A percentile compares a stretch with the other conserved stretches of the same genome.
These are phyloP conservation scores for Lepilemur septentrionalis DNA, from an alignment of 2,797 vertebrate species.

Conservation along the genomic window DNA sequence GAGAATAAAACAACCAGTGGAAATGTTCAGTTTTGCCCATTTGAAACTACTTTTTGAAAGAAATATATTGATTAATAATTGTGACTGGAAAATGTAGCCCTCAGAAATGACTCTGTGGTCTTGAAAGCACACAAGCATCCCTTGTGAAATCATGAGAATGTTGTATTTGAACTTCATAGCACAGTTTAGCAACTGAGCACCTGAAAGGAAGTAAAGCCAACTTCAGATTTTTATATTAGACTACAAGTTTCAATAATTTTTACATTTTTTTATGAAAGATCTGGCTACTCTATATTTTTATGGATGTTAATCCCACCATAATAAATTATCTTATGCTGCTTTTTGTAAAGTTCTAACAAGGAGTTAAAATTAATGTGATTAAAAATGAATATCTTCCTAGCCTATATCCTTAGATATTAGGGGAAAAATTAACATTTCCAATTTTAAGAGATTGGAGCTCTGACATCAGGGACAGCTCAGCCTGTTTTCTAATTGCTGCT, in stretches of 20 bases:
- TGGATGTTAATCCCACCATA: background rate
- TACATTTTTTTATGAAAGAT: background rate
- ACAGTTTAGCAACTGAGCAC: background rate
- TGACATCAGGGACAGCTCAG: conserved; percentile 2
- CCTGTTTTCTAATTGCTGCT: conserved; percentile 20
- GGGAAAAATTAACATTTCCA: background rate
- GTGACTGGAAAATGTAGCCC: background rate
- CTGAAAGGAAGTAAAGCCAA: background rate
- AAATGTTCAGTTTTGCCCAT: background rate
- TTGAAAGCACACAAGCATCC: background rate
- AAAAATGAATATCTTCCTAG: background rate
- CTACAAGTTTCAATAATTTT: background rate
- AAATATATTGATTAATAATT: background rate
- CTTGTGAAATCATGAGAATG: background rate
- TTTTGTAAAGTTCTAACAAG: background rate
- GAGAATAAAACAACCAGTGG: background rate
- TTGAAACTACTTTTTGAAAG: background rate
- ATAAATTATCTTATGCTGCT: background rate
- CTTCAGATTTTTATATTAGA: conserved; percentile 3
- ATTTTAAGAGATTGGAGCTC: background rate
- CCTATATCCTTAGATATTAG: background rate
- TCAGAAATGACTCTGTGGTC: background rate
- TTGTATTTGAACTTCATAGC: background rate
- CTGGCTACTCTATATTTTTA: background rate
- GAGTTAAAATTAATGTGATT: conserved; percentile 27